Evolutionary conservation across 2,888 invertebrate genomes (phyloP), one percentile per base, ranked within the genome.

Genomic region (Atrina japonica): DNA sequence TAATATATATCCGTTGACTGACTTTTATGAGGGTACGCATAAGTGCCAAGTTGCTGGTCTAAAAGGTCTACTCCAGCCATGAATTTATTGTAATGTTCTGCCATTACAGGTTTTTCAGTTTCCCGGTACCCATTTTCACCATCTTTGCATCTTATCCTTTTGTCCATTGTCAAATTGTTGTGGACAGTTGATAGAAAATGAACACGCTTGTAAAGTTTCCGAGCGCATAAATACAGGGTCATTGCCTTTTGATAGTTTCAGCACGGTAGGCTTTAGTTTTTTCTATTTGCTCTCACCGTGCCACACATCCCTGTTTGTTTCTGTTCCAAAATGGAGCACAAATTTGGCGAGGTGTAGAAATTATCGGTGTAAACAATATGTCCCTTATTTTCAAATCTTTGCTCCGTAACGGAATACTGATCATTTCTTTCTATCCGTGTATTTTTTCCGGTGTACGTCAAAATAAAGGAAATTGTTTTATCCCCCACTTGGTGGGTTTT

Each of bases 211-310:
- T 16, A 76, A 35, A 63, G 78, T 53, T 0, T 58, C 40, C 9
- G 25, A 1, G 6, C 71, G 52, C 70, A 67, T 68, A 47, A 78
- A 78, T 3, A 72, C 64, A n/a, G 78, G 80, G n/a, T 73, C 76
- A 50, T 72, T 66, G 7, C 71, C 74, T 56, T 78, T 78, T 2
- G 40, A 71, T 47, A 14, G 40, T 27, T 18, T 25, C 40, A 25
- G 68, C 11, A 35, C 35, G 11, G 5, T 35, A 11, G 35, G 69
- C 14, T 73, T 65, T 3, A 71, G 23, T 52, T 45, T 49, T 73
- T 66, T 40, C 74, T 56, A 3, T 58, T 58, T 14, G 59, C 27
- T 27, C 70, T 71, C 3, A 75, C 73, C 11, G 76, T 78, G 5
- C 71, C 75, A 59, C 61, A 61, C 6, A 70, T 70, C 7, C 69